phyloP scores from a whole-genome alignment of 2,113 vertebrate genomes.

The Otolemur garnettii region DNA sequence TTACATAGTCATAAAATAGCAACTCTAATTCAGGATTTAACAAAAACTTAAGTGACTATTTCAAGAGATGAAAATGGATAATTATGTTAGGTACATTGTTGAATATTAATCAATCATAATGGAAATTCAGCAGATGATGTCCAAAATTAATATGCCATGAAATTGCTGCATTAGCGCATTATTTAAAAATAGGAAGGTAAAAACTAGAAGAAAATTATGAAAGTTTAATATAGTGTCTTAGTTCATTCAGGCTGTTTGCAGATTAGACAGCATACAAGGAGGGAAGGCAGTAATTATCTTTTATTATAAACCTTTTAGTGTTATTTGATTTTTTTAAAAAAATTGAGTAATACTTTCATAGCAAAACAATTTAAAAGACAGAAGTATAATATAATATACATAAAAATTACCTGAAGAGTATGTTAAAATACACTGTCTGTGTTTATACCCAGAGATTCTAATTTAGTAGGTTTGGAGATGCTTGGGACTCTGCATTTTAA shows the following conservation, averaged over 20 bases:
- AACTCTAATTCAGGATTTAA: not conserved
- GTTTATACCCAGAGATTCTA: not conserved
- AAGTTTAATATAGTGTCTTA: not conserved
- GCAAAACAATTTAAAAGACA: not conserved
- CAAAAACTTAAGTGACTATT: not conserved
- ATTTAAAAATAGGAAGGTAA: slow-evolving; percentile 7
- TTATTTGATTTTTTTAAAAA: not conserved
- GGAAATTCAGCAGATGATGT: not conserved
- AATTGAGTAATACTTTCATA: slow-evolving; percentile 6
- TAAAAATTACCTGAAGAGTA: not conserved
- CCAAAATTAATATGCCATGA: not conserved
- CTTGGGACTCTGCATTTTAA: not conserved
- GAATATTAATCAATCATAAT: not conserved
- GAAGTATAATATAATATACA: not conserved
- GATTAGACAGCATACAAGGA: not conserved
- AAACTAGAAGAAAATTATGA: not conserved
- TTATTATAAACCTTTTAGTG: not conserved
- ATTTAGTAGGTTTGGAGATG: not conserved
- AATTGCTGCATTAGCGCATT: not conserved
- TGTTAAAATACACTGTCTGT: not conserved
- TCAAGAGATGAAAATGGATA: not conserved
- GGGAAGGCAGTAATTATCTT: not conserved
- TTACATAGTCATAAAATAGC: not conserved
- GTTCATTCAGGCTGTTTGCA: not conserved
- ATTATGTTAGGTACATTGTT: not conserved